A percentile compares a stretch with the other conserved stretches of the same genome.
Evolutionary conservation across 2,797 vertebrate species (phyloP).

Genomic region (Pantherophis vulpinus): DNA sequence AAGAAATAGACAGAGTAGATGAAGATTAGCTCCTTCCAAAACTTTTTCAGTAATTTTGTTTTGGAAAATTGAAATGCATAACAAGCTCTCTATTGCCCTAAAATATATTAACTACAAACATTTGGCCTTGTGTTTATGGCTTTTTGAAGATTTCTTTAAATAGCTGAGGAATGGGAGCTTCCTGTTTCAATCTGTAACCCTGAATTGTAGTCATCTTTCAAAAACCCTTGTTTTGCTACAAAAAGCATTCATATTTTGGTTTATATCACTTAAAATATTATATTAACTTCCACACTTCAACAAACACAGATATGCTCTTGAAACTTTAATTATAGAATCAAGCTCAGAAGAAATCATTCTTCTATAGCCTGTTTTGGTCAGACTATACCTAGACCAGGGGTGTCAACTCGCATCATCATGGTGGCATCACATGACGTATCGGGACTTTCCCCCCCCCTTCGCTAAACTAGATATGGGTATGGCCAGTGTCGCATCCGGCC

Average conservation of each 20-base stretch:
- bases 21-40: background rate
- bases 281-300: conserved; percentile 44
- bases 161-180: background rate
- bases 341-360: background rate
- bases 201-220: conserved; percentile 16
- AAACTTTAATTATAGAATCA: conserved; percentile 28
- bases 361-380: background rate
- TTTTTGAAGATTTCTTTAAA: conserved; percentile 33
- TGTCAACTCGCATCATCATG: no score
- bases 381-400: background rate
- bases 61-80: background rate
- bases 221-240: background rate
- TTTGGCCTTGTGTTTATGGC: conserved; percentile 28
- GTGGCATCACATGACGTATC: no score
- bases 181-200: conserved; percentile 53
- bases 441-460: no score
- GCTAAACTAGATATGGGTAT: no score
- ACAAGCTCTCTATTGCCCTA: background rate
- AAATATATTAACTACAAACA: background rate
- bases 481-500: no score
- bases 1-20: background rate
- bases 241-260: conserved; percentile 1
- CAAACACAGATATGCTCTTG: conserved; percentile 39
- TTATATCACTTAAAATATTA: conserved; percentile 37
- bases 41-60: background rate